Evolutionary conservation across 2,888 invertebrate species (phyloP).

Genomic region (Drosophila longiperda): DNA sequence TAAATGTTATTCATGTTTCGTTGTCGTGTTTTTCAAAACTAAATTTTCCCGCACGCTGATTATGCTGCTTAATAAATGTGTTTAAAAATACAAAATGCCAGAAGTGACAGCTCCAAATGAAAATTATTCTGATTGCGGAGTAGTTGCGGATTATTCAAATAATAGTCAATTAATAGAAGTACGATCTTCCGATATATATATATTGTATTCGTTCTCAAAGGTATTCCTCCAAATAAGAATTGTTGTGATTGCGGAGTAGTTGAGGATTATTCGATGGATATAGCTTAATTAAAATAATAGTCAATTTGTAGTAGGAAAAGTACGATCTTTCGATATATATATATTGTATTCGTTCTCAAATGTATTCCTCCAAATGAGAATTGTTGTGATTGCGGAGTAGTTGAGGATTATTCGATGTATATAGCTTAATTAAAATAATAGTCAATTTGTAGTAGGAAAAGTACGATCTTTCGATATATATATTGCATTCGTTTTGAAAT

Average conservation of each 20-base stretch:
- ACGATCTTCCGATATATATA: conserved; percentile 5
- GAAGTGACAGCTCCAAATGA: conserved; percentile 42
- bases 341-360: too few relatives aligned
- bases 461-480: conserved; percentile 10
- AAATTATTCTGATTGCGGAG: conserved; percentile 16
- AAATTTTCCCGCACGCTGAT: conserved; percentile 40
- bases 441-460: not conserved
- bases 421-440: not conserved
- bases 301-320: not conserved
- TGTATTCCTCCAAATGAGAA: not conserved
- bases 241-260: conserved; percentile 6
- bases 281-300: not conserved
- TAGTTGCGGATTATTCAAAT: conserved; percentile 11
- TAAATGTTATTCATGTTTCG: conserved; percentile 54
- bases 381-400: conserved; percentile 9
- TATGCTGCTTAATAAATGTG: conserved; percentile 57
- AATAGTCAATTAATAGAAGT: not conserved
- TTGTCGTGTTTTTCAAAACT: conserved; percentile 53
- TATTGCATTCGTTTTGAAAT: conserved; percentile 16
- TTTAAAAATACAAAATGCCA: conserved; percentile 64
- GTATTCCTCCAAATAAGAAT: conserved; percentile 1
- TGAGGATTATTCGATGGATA: conserved; percentile 4
- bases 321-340: conserved; percentile 10
- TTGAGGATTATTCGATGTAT: conserved; percentile 4
- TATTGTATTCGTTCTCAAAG: conserved; percentile 19